phyloP scores from a whole-genome alignment of 2,888 invertebrate species.

The Orthonevra nobilis region DNA sequence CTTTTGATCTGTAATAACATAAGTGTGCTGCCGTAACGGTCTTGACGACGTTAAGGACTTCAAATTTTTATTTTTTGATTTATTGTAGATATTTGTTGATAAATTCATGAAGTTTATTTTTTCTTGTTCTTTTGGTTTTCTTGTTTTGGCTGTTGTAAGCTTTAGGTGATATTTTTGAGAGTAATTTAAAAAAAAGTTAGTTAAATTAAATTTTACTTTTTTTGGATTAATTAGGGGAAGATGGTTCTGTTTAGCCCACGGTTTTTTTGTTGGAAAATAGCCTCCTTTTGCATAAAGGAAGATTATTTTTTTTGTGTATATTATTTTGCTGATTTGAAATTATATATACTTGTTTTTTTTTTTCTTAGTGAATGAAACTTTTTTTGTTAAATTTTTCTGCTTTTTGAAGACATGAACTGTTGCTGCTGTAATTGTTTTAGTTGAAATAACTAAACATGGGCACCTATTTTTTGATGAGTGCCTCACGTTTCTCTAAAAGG shows the following conservation, averaged over 20 bases:
- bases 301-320: constrained; percentile 6
- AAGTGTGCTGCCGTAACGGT: constrained; percentile 72
- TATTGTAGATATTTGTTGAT: constrained; percentile 74
- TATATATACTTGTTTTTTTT: constrained; percentile 47
- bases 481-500: constrained; percentile 98
- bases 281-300: constrained; percentile 17
- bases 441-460: constrained; percentile 67
- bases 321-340: constrained; percentile 52
- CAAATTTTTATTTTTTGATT: constrained; percentile 75
- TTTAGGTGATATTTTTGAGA: constrained; percentile 64
- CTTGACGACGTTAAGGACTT: constrained; percentile 72
- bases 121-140: constrained; percentile 55
- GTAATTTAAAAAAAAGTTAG: constrained; percentile 27
- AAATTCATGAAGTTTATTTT: constrained; percentile 79
- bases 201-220: constrained; percentile 51
- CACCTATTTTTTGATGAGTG: constrained; percentile 70
- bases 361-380: no score
- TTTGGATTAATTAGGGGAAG: constrained; percentile 17
- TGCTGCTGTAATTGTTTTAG: no score
- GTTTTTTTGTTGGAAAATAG: not conserved
- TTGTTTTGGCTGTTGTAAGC: constrained; percentile 60
- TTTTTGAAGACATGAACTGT: constrained; percentile 67
- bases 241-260: not conserved
- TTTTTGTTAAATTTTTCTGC: constrained; percentile 44
- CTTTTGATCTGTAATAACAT: constrained; percentile 59